A percentile compares a stretch with the other conserved stretches of the same genome.
phyloP scores from a whole-genome alignment of 2,797 vertebrate species.

The Oreochromis mossambicus region DNA sequence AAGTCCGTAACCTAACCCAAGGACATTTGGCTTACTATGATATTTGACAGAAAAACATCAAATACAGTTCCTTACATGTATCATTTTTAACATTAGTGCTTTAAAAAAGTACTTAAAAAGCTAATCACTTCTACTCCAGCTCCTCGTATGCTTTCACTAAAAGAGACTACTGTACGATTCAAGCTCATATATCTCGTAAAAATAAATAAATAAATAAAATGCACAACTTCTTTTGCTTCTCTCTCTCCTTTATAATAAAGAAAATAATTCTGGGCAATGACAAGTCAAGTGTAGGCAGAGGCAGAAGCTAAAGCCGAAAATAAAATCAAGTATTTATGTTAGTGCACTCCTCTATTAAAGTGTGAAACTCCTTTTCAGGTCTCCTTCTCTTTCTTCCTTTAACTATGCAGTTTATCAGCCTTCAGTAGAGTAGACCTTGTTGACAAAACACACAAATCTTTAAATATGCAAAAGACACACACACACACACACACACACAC shows the following conservation, averaged over 20 bases:
- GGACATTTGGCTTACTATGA: not conserved
- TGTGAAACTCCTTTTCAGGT: not conserved
- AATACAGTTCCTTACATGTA: not conserved
- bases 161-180: not conserved
- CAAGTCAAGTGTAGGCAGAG: not conserved
- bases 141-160: not conserved
- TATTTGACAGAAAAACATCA: not conserved
- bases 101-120: not conserved
- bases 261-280: not conserved
- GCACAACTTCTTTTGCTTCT: not conserved
- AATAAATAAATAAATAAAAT: not conserved
- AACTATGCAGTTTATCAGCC: not conserved
- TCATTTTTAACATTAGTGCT: not conserved
- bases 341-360: not conserved
- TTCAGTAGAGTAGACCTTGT: not conserved
- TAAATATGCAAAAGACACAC: constrained; percentile 1
- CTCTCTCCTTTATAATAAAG: not conserved
- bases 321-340: not conserved
- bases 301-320: not conserved
- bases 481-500: not conserved
- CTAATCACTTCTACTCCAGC: not conserved
- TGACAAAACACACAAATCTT: constrained; percentile 23
- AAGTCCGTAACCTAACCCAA: not conserved
- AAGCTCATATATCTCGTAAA: not conserved
- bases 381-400: not conserved